Evolutionary conservation across 2,797 vertebrate species (phyloP).

Genomic region (Xerus rutilus): DNA sequence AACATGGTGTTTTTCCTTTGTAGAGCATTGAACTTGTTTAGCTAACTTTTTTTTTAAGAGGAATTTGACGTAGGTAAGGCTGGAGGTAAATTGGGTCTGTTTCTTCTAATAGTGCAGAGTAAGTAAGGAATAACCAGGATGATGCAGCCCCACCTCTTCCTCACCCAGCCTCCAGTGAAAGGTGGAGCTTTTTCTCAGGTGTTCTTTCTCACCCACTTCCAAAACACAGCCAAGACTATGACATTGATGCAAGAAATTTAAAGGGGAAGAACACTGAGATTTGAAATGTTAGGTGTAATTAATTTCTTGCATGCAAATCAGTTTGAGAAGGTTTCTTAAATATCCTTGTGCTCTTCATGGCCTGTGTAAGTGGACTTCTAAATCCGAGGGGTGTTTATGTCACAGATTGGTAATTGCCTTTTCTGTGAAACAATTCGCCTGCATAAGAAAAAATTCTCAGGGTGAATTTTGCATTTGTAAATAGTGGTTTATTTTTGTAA

Average conservation of each 20-base stretch:
- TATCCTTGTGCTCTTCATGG: neutral
- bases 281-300: neutral
- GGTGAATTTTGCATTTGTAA: slow-evolving; percentile 62
- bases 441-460: slow-evolving; percentile 55
- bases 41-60: neutral
- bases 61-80: slow-evolving; percentile 68
- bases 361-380: neutral
- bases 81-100: slow-evolving; percentile 61
- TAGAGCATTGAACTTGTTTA: slow-evolving; percentile 36
- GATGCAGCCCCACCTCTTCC: neutral
- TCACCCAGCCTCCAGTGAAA: neutral
- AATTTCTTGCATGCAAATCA: slow-evolving; percentile 36
- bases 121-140: neutral
- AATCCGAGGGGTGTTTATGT: neutral
- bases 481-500: slow-evolving; percentile 52
- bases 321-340: neutral
- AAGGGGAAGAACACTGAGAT: neutral
- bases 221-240: neutral
- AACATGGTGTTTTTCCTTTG: slow-evolving; percentile 46
- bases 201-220: neutral
- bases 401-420: slow-evolving; percentile 1
- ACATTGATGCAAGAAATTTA: slow-evolving; percentile 47
- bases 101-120: slow-evolving; percentile 55
- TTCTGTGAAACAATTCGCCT: slow-evolving; percentile 61
- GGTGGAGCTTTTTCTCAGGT: neutral